Base-by-base conservation (phyloP, 1,140 invertebrate genomes). In the Tetramorium simillimum region DNA sequence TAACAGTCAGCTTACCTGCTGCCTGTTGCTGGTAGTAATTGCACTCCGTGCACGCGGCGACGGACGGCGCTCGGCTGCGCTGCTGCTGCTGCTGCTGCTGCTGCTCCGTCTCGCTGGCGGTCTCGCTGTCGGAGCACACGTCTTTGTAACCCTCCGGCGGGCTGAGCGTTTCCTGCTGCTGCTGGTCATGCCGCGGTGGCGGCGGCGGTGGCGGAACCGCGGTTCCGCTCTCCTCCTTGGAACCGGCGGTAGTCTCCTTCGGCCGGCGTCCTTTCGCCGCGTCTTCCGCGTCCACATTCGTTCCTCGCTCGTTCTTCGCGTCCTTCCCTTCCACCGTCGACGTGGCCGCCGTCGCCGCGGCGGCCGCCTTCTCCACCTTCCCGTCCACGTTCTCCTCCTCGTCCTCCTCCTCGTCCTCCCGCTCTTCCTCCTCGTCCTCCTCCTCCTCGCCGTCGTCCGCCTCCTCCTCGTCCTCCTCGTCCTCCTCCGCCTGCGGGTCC, bases 81-180 rank as follows among this genome's bases (percentile, higher is more conserved):
- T 91, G 33, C 33, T 33, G 33, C 33, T 33, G 33, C 33, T 33
- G 90, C 58, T 92, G 28, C 28, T 28, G 28, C 33, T 33, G 33
- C 33, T 33, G 90, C 58, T 92, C 86, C 46, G 89, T 65, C 24
- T 90, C 92, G 33, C 78, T 90, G 77, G 80, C 73, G 16, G 89
- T 46, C 7, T 93, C 90, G 10, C 89, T 93, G 24, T 65, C 92
- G 91, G 77, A 94, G 88, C 94, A 95, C 65, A 97, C 95, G 92
- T 98, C 97, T 94, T 98, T 98, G 95, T 98, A 98, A 9, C 97
- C 97, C 91, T 98, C 98, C 12, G 98, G 98, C 67, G 98, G 98
- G 92, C 97, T 98, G 7, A 98, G 96, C 3, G 98, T 98, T n/a
- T 97, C 97, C 80, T 97, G 93, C 4, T 93, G 93, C 5, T 93